phyloP scores from a whole-genome alignment of 2,888 invertebrate species.

The Noctua janthina region DNA sequence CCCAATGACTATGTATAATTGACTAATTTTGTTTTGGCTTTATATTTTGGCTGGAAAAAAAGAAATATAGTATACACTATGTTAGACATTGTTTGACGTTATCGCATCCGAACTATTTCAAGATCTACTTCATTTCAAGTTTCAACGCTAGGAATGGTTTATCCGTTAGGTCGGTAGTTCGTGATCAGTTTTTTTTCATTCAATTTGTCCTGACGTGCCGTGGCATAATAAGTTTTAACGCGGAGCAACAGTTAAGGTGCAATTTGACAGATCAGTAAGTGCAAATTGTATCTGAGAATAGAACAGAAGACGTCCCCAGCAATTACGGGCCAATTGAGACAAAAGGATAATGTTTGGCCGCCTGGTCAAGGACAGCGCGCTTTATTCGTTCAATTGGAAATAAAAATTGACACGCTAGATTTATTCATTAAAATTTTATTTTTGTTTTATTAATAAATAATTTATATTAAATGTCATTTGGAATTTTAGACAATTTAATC shows the following conservation, averaged over 20 bases:
- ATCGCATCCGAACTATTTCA: slow-evolving; percentile 43
- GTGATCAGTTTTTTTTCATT: slow-evolving; percentile 33
- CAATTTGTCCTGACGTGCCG: slow-evolving; percentile 26
- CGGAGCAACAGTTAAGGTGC: slow-evolving; percentile 81
- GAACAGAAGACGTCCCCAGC: slow-evolving; percentile 84
- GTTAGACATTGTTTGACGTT: slow-evolving; percentile 52
- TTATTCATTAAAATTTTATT: slow-evolving; percentile 71
- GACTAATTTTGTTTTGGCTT: slow-evolving; percentile 77
- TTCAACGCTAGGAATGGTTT: slow-evolving; percentile 10
- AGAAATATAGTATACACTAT: slow-evolving; percentile 52
- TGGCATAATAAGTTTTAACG: slow-evolving; percentile 55
- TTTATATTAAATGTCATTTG: background rate
- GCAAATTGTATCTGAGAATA: slow-evolving; percentile 89
- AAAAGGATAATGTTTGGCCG: slow-evolving; percentile 90
- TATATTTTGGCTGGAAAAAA: slow-evolving; percentile 76
- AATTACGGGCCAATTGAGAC: slow-evolving; percentile 89
- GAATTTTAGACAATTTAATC: background rate
- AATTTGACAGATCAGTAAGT: slow-evolving; percentile 84
- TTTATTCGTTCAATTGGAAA: slow-evolving; percentile 85
- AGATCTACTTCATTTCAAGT: background rate
- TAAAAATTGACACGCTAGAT: slow-evolving; percentile 85
- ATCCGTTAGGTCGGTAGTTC: background rate
- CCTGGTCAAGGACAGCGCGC: slow-evolving; percentile 84
- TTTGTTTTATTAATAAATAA: slow-evolving; percentile 35
- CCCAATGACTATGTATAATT: slow-evolving; percentile 71